phyloP scores from a whole-genome alignment of 2,797 vertebrate genomes.

The Poecile montanus region DNA sequence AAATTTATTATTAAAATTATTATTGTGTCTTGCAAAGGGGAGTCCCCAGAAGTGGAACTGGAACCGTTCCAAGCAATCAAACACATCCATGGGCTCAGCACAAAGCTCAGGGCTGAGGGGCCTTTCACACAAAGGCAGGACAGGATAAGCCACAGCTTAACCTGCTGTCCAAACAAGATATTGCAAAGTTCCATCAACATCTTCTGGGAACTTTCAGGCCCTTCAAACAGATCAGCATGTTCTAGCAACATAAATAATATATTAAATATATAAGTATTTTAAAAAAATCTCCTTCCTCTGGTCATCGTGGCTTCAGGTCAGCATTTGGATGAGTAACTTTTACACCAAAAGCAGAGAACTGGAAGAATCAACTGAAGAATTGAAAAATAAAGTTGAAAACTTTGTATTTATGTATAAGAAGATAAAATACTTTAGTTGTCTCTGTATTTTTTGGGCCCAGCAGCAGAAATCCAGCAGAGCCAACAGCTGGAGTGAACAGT shows the following conservation, averaged over 20 bases:
- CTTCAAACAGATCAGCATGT: neutral
- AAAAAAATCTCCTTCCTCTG: neutral
- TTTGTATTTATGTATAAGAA: accelerated
- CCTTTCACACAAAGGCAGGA: neutral
- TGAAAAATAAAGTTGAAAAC: neutral
- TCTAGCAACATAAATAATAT: neutral
- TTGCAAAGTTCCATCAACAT: neutral
- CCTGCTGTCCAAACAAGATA: neutral
- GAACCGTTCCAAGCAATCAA: neutral
- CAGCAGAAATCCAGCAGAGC: neutral
- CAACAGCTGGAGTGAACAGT: neutral
- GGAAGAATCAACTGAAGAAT: neutral
- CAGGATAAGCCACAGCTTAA: neutral
- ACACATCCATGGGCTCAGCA: neutral
- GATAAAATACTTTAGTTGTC: accelerated
- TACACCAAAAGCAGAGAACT: neutral
- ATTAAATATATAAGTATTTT: neutral
- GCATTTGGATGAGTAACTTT: neutral
- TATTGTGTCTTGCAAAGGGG: neutral
- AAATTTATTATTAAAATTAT: too few species aligned
- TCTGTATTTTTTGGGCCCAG: neutral
- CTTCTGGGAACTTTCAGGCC: neutral
- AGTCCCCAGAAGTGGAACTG: neutral
- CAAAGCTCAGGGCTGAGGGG: neutral
- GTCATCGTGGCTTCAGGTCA: neutral